phyloP scores from a whole-genome alignment of 2,113 vertebrate species.

The Muscicapa adusta region DNA sequence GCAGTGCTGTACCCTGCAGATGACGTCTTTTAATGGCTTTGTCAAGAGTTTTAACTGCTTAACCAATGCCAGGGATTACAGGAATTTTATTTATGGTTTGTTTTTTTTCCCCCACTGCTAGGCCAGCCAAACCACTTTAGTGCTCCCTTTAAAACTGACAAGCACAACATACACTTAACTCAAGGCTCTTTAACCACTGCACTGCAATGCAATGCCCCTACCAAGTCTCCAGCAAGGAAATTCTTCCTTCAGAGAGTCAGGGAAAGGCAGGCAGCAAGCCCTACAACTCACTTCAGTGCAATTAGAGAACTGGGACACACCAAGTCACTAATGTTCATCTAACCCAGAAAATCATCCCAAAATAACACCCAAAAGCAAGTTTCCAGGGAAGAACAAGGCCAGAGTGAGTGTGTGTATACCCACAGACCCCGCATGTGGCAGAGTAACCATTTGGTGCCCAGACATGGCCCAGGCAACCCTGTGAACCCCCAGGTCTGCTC shows the following conservation, averaged over 20 bases:
- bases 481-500: neutral
- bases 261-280: neutral
- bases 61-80: neutral
- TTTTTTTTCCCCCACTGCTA: neutral
- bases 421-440: neutral
- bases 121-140: neutral
- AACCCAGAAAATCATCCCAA: neutral
- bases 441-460: neutral
- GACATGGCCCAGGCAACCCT: neutral
- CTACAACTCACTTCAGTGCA: neutral
- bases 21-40: neutral
- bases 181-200: neutral
- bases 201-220: neutral
- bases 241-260: neutral
- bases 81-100: neutral
- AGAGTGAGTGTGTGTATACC: rapidly evolving
- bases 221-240: neutral
- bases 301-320: neutral
- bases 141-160: neutral
- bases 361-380: neutral
- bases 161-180: neutral
- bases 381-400: neutral
- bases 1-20: neutral
- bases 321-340: neutral
- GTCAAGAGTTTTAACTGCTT: neutral